Evolutionary conservation across 2,888 invertebrate genomes (phyloP).

Genomic region (Nebria salina): DNA sequence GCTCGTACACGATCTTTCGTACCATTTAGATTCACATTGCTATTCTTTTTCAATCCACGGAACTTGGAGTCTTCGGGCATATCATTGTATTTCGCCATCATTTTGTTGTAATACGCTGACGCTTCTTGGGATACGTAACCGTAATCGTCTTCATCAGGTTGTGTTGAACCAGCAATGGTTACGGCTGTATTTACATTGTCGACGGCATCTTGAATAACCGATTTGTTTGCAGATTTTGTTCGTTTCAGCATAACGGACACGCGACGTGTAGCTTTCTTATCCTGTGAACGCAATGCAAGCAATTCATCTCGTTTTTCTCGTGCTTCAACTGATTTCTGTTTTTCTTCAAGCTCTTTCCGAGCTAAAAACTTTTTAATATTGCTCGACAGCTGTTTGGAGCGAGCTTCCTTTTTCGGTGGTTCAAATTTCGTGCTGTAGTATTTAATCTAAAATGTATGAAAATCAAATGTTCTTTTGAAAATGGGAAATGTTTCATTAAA

Average conservation of each 20-base stretch:
- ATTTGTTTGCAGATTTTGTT: constrained; percentile 89
- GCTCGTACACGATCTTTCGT: constrained; percentile 81
- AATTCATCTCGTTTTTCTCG: constrained; percentile 73
- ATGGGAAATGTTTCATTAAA: constrained; percentile 19
- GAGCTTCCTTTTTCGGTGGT: constrained; percentile 82
- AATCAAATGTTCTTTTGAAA: constrained; percentile 11
- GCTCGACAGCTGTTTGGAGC: constrained; percentile 74
- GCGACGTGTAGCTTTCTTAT: constrained; percentile 61
- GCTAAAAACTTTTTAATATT: constrained; percentile 87
- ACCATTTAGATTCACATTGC: constrained; percentile 66
- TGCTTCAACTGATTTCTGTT: constrained; percentile 69
- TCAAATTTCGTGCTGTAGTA: constrained; percentile 83
- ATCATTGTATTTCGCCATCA: constrained; percentile 84
- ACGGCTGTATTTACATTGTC: constrained; percentile 80
- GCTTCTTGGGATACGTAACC: constrained; percentile 89
- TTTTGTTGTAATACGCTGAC: constrained; percentile 81
- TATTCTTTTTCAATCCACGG: constrained; percentile 64
- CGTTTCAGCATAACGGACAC: constrained; percentile 74
- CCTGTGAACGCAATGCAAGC: constrained; percentile 67
- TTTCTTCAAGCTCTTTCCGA: constrained; percentile 83
- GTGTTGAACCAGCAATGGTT: constrained; percentile 77
- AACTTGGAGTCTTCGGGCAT: constrained; percentile 77
- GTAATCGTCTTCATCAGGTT: constrained; percentile 91
- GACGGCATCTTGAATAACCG: constrained; percentile 83
- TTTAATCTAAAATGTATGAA: constrained; percentile 59